phyloP scores from a whole-genome alignment of 2,797 vertebrate genomes.

The Brachymystax lenok region DNA sequence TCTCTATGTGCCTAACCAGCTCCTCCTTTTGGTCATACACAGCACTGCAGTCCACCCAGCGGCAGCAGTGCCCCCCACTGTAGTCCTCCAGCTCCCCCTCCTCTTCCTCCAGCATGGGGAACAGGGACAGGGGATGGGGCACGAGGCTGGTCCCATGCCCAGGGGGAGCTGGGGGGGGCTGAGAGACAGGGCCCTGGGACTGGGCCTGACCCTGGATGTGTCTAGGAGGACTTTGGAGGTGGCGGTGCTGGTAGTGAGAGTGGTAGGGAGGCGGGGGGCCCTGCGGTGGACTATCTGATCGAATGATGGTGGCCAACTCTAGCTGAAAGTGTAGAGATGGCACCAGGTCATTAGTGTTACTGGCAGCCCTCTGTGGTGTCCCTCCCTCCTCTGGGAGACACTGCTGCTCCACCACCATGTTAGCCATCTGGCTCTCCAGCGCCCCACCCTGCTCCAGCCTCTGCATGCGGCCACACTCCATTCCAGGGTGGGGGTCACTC shows the following conservation, averaged over 20 bases:
- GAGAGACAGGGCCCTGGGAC: conserved; percentile 32
- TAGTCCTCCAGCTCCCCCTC: conserved; percentile 82
- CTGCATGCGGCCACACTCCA: conserved; percentile 77
- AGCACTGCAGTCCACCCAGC: conserved; percentile 87
- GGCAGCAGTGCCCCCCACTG: conserved; percentile 80
- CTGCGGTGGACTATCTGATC: conserved; percentile 65
- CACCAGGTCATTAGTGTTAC: conserved; percentile 64
- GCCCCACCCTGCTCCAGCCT: conserved; percentile 77
- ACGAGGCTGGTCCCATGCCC: conserved; percentile 60
- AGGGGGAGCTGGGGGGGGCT: conserved; percentile 38
- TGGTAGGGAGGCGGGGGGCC: conserved; percentile 92
- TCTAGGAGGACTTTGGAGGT: conserved; percentile 42
- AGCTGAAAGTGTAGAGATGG: conserved; percentile 54
- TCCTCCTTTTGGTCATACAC: conserved; percentile 89
- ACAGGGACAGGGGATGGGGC: conserved; percentile 64
- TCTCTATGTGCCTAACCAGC: conserved; percentile 94
- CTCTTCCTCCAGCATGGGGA: conserved; percentile 80
- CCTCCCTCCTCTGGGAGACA: conserved; percentile 58
- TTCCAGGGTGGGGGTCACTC: conserved; percentile 37
- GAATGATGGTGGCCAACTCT: conserved; percentile 46
- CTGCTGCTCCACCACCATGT: conserved; percentile 87
- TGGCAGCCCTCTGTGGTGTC: conserved; percentile 47
- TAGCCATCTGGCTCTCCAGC: conserved; percentile 78
- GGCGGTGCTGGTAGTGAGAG: conserved; percentile 75
- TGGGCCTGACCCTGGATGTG: conserved; percentile 27